Conservation (phyloP, 2,888 invertebrate genomes). For the Drosophila quinaria region DNA sequence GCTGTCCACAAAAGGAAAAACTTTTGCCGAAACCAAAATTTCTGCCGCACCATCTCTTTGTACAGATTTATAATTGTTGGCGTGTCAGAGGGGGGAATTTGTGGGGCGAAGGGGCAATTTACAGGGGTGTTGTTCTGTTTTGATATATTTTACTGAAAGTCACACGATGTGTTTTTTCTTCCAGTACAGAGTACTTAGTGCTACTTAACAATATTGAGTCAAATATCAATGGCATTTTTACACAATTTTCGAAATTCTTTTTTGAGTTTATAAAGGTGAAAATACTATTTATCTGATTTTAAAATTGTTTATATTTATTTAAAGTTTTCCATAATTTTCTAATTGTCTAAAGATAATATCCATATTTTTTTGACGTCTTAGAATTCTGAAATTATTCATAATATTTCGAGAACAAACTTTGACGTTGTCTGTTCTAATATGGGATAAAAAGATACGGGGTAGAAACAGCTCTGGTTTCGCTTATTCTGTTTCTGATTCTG, state of each 20-base stretch:
- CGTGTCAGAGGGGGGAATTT: neutral
- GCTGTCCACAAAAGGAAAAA: constrained; percentile 39
- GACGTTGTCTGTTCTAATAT: neutral
- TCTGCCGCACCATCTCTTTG: constrained; percentile 30
- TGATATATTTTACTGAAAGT: constrained; percentile 3
- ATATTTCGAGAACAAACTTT: neutral
- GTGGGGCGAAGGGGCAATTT: neutral
- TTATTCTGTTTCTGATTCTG: neutral
- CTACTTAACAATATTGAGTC: too few relatives aligned
- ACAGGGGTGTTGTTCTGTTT: constrained; percentile 5
- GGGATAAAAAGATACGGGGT: neutral
- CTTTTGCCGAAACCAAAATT: constrained; percentile 37
- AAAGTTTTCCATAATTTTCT: too few relatives aligned
- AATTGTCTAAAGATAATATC: too few relatives aligned
- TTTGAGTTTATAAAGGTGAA: too few relatives aligned
- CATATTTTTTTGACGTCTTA: neutral
- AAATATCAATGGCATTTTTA: too few relatives aligned
- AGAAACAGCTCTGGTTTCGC: neutral
- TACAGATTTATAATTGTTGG: constrained; percentile 63
- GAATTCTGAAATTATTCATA: neutral
- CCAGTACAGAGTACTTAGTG: too few relatives aligned
- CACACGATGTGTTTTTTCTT: too few relatives aligned
- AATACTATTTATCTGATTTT: too few relatives aligned
- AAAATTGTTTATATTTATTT: too few relatives aligned
- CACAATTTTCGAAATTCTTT: too few relatives aligned